These are phyloP conservation scores for Drosophila lowei DNA, from an alignment of 1,140 invertebrate species.

Conservation along the genomic window DNA sequence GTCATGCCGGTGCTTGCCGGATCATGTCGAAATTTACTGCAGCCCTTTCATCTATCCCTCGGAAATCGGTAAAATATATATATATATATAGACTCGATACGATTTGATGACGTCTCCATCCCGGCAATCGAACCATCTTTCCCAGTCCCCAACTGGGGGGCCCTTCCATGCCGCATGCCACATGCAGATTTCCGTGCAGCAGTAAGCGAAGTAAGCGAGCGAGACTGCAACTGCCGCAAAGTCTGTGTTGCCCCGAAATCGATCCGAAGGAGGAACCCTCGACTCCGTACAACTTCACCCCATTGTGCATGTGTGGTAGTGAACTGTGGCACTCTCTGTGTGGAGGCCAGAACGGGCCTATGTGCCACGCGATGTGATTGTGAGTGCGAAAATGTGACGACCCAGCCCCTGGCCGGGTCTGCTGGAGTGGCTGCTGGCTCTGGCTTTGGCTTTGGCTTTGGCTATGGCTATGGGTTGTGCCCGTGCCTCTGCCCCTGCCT, in stretches of 20 bases:
- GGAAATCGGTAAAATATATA: conserved; percentile 19
- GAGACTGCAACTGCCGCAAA: conserved; percentile 69
- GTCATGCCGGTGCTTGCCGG: conserved; percentile 51
- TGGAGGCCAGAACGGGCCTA: conserved; percentile 47
- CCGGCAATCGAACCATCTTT: neutral
- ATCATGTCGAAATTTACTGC: conserved; percentile 74
- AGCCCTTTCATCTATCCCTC: conserved; percentile 55
- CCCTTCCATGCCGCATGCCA: conserved; percentile 13
- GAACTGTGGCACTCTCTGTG: conserved; percentile 7
- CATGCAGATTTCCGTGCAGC: conserved; percentile 53
- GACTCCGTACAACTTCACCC: conserved; percentile 66
- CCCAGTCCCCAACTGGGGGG: too few species aligned
- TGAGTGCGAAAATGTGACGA: conserved; percentile 77
- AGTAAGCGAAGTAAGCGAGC: conserved; percentile 30
- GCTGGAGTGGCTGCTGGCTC: conserved; percentile 17
- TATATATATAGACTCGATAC: conserved; percentile 43
- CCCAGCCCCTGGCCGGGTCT: conserved; percentile 46
- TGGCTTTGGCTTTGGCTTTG: conserved; percentile 11
- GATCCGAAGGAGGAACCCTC: conserved; percentile 57
- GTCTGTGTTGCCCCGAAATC: conserved; percentile 65
- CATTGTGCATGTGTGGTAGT: conserved; percentile 32
- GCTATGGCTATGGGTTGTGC: neutral
- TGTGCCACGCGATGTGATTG: conserved; percentile 78
- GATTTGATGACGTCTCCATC: conserved; percentile 58
- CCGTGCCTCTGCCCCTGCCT: conserved; percentile 3